These are phyloP conservation scores for Craterocephalus amniculus DNA, from an alignment of 2,797 vertebrate species.

Conservation along the genomic window DNA sequence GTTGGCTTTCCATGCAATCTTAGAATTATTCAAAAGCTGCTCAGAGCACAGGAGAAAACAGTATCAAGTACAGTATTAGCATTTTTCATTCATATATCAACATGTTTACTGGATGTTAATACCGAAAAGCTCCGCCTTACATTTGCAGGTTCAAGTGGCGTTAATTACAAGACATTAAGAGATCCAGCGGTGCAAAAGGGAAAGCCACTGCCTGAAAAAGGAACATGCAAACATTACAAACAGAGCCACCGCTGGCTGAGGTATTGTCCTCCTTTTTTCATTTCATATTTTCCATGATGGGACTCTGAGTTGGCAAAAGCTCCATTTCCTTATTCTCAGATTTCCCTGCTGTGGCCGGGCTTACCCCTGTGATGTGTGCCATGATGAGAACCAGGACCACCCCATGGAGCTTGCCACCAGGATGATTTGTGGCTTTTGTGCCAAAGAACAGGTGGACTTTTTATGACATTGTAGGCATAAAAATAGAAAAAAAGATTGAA, in stretches of 20 bases:
- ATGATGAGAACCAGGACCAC: conserved; percentile 86
- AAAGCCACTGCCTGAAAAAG: conserved; percentile 85
- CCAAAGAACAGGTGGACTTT: conserved; percentile 84
- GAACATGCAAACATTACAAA: conserved; percentile 85
- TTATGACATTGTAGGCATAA: not conserved
- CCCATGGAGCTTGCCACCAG: conserved; percentile 86
- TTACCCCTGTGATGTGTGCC: conserved; percentile 86
- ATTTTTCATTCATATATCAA: not conserved
- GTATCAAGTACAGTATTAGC: not conserved
- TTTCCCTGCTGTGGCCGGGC: conserved; percentile 87
- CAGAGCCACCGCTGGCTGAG: conserved; percentile 88
- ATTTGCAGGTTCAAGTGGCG: conserved; percentile 58
- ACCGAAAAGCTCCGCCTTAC: not conserved
- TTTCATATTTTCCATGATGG: not conserved
- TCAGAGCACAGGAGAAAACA: not conserved
- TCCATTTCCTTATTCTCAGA: conserved; percentile 57
- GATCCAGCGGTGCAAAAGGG: conserved; percentile 85
- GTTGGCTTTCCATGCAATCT: conserved; percentile 11
- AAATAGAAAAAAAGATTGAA: not conserved
- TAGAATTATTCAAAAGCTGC: conserved; percentile 16
- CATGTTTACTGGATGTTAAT: not conserved
- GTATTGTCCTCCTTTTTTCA: conserved; percentile 54
- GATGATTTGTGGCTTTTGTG: conserved; percentile 88
- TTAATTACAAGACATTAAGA: conserved; percentile 62
- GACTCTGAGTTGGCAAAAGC: not conserved